phyloP scores from a whole-genome alignment of 2,113 vertebrate genomes.

The Neodon shergylaensis region DNA sequence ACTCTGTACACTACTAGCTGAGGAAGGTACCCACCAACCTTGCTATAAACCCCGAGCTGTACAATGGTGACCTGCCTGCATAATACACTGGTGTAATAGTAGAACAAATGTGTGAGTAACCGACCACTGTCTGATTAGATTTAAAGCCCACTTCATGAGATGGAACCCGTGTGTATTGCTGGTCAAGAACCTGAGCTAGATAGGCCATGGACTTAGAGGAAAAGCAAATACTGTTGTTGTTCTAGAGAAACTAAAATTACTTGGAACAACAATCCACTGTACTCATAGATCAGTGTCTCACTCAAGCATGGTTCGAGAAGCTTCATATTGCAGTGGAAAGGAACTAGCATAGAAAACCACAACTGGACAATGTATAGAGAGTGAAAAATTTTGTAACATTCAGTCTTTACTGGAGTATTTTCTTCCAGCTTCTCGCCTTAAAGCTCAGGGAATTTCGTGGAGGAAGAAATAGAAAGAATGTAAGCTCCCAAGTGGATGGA shows the following conservation, averaged over 20 bases:
- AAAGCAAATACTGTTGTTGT: background rate
- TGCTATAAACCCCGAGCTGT: background rate
- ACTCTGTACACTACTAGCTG: background rate
- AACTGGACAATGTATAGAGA: background rate
- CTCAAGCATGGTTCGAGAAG: background rate
- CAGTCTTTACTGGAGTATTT: background rate
- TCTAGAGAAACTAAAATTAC: background rate
- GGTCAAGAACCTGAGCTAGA: background rate
- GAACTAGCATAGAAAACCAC: too few species aligned
- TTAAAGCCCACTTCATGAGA: background rate
- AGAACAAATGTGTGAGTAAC: background rate
- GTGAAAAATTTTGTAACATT: background rate
- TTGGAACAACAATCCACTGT: background rate
- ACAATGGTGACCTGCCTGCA: background rate
- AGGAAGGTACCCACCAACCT: background rate
- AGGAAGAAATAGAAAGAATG: background rate
- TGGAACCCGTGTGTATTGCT: background rate
- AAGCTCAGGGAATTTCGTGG: background rate
- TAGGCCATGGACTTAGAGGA: background rate
- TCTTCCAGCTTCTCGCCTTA: too few species aligned
- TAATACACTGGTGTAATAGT: background rate
- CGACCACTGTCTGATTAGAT: background rate
- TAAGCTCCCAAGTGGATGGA: background rate
- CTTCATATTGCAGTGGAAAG: background rate
- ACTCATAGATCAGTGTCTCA: background rate